Percentiles rank a stretch among this genome's conserved stretches.
phyloP scores from a whole-genome alignment of 2,797 vertebrate genomes.

The Acestrorhynchus altus region DNA sequence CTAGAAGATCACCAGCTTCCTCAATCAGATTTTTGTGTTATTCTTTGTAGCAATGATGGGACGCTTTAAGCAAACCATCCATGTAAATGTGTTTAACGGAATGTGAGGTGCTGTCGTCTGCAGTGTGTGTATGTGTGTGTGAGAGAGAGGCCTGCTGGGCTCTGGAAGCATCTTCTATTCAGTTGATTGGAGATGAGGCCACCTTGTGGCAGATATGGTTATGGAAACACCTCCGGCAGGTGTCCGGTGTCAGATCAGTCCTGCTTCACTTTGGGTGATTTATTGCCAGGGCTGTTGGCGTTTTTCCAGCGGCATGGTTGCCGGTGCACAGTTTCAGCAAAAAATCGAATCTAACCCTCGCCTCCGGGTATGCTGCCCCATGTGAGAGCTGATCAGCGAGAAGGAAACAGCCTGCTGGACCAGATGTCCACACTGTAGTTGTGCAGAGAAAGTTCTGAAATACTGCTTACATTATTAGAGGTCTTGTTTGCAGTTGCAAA shows the following conservation, averaged over 20 bases:
- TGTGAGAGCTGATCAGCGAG: neutral
- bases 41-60: neutral
- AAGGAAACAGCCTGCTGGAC: neutral
- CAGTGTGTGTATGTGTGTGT: no score
- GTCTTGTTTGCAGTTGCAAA: neutral
- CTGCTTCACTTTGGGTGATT: neutral
- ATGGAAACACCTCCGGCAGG: neutral
- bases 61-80: no score
- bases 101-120: no score
- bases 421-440: neutral
- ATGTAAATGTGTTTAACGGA: no score
- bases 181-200: neutral
- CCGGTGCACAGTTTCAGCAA: slow-evolving; percentile 39
- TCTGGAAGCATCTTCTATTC: neutral
- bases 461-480: neutral
- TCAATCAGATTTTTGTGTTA: no score
- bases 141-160: no score
- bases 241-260: neutral
- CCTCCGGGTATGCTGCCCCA: slow-evolving; percentile 9
- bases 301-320: neutral
- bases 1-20: no score
- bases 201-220: slow-evolving; percentile 8
- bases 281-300: neutral
- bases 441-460: neutral
- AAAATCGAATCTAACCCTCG: slow-evolving; percentile 33